A percentile compares a stretch with the other conserved stretches of the same genome.
phyloP scores from a whole-genome alignment of 2,888 invertebrate species.

The Sabatieria punctata region DNA sequence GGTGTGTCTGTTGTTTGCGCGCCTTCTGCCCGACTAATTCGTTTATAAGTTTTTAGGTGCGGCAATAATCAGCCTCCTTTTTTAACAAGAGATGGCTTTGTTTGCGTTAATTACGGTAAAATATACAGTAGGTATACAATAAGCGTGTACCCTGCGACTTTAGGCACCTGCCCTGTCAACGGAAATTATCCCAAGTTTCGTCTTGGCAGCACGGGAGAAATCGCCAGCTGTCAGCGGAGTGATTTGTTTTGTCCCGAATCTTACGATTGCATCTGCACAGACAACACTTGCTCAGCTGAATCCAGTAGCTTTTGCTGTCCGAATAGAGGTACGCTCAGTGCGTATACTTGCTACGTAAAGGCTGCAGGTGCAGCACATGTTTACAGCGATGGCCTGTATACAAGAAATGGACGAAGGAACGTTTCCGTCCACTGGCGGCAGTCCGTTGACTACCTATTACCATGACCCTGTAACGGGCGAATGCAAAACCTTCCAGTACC shows the following conservation, averaged over 20 bases:
- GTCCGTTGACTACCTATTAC: slow-evolving; percentile 5
- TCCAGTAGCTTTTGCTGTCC: slow-evolving; percentile 31
- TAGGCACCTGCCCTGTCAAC: neutral
- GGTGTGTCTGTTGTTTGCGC: no score
- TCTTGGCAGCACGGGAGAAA: no score
- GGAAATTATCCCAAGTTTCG: neutral
- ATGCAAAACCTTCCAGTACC: slow-evolving; percentile 26
- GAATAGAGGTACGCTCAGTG: slow-evolving; percentile 17
- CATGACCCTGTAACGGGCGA: slow-evolving; percentile 14
- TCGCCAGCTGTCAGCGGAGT: no score
- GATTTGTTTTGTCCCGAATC: slow-evolving; percentile 11
- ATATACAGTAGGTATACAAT: no score
- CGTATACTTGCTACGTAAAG: neutral
- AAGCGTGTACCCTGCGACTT: no score
- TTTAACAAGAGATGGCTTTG: slow-evolving; percentile 14
- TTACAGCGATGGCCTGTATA: slow-evolving; percentile 3
- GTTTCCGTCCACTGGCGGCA: neutral
- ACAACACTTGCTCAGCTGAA: slow-evolving; percentile 25
- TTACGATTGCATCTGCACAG: slow-evolving; percentile 29
- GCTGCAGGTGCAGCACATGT: neutral
- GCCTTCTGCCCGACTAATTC: neutral
- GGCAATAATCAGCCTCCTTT: slow-evolving; percentile 1
- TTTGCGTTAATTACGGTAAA: slow-evolving; percentile 20
- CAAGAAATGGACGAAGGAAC: neutral
- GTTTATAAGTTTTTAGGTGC: neutral